These are phyloP conservation scores for Drosophila simulans DNA, from an alignment of 1,140 invertebrate species.

Conservation along the genomic window DNA sequence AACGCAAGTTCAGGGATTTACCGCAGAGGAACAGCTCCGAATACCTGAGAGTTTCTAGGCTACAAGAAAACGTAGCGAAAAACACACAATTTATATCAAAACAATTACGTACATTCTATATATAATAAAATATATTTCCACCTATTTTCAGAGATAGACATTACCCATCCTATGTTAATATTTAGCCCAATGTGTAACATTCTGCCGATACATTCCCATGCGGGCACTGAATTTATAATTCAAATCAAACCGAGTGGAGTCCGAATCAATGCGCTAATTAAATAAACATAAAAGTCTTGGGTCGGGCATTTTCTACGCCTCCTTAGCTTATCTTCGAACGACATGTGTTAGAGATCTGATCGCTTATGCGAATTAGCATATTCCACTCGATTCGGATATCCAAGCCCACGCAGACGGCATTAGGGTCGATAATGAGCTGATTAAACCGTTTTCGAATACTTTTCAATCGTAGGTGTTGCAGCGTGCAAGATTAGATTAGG, in stretches of 20 bases:
- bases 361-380: slow-evolving; percentile 58
- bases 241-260: slow-evolving; percentile 22
- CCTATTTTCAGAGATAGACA: slow-evolving; percentile 6
- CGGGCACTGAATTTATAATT: slow-evolving; percentile 65
- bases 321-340: slow-evolving; percentile 71
- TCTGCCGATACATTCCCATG: slow-evolving; percentile 30
- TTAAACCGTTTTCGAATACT: slow-evolving; percentile 19
- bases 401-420: slow-evolving; percentile 58
- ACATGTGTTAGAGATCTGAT: slow-evolving; percentile 64
- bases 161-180: slow-evolving; percentile 13
- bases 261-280: slow-evolving; percentile 73
- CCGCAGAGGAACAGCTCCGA: neutral
- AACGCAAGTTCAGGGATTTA: slow-evolving; percentile 19
- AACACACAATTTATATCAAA: too few species aligned
- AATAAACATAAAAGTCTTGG: slow-evolving; percentile 72
- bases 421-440: slow-evolving; percentile 68
- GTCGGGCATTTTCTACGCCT: slow-evolving; percentile 73
- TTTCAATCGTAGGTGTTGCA: slow-evolving; percentile 66
- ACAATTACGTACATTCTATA: neutral
- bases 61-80: neutral
- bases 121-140: slow-evolving; percentile 13
- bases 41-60: neutral
- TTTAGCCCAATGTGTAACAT: slow-evolving; percentile 19
- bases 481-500: slow-evolving; percentile 80
- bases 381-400: slow-evolving; percentile 2